These are phyloP conservation scores for Aplocera efformata DNA, from an alignment of 2,888 invertebrate genomes.

Conservation along the genomic window DNA sequence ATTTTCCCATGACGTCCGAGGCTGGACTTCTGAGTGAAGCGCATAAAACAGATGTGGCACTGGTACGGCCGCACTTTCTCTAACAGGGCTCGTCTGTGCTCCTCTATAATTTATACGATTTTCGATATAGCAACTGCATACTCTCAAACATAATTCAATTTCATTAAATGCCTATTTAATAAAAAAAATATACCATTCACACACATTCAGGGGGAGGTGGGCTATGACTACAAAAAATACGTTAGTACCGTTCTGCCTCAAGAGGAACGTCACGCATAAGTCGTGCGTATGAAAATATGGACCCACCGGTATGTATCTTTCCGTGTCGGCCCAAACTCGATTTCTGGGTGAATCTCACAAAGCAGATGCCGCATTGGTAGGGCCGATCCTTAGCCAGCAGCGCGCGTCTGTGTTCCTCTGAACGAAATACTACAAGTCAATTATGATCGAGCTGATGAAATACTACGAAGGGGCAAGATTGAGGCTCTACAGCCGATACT, in stretches of 20 bases:
- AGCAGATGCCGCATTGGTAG: conserved; percentile 84
- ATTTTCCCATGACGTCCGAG: conserved; percentile 87
- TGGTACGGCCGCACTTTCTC: conserved; percentile 84
- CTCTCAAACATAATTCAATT: conserved; percentile 56
- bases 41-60: conserved; percentile 86
- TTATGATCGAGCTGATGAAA: conserved; percentile 33
- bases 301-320: conserved; percentile 82
- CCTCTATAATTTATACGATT: conserved; percentile 80
- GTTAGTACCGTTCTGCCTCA: conserved; percentile 69
- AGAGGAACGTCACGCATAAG: conserved; percentile 59
- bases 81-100: conserved; percentile 82
- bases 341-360: conserved; percentile 84
- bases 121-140: conserved; percentile 73
- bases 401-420: conserved; percentile 73
- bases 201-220: conserved; percentile 76
- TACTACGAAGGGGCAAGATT: conserved; percentile 38
- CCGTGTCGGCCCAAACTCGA: conserved; percentile 85
- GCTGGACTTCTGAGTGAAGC: conserved; percentile 88
- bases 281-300: conserved; percentile 52
- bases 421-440: conserved; percentile 64
- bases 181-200: conserved; percentile 59
- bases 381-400: conserved; percentile 76
- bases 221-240: conserved; percentile 42
- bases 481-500: conserved; percentile 20
- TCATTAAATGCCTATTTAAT: conserved; percentile 50